Percentiles rank a stretch among this genome's conserved stretches.
Evolutionary conservation across 2,797 vertebrate genomes (phyloP).

Genomic region (Gobio occitaniae): DNA sequence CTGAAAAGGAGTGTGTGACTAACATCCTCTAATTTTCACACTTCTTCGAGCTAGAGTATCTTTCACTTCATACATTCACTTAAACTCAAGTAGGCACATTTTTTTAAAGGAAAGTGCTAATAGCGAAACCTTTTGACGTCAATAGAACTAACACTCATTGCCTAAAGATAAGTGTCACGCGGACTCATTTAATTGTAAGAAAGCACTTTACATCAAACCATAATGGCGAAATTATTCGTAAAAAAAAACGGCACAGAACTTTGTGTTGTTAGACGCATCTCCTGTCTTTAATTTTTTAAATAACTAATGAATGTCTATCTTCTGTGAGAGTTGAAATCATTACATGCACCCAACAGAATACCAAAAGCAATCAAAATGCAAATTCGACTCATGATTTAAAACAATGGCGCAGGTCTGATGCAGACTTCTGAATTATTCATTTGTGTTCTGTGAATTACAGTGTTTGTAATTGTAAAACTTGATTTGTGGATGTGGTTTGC

Average conservation of each 20-base stretch:
- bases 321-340: conserved; percentile 19
- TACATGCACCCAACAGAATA: conserved; percentile 15
- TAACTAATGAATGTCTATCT: conserved; percentile 13
- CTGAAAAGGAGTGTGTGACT: neutral
- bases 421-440: conserved; percentile 35
- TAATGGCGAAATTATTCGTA: neutral
- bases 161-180: neutral
- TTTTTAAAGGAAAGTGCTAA: neutral
- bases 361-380: conserved; percentile 38
- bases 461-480: conserved; percentile 14
- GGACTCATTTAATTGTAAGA: conserved; percentile 10
- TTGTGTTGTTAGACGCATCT: neutral
- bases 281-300: neutral
- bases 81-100: neutral
- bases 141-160: neutral
- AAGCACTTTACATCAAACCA: conserved; percentile 6
- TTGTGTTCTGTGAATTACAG: conserved; percentile 1
- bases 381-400: conserved; percentile 22
- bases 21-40: neutral
- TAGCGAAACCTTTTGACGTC: neutral
- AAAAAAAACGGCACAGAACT: neutral
- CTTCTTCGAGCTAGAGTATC: neutral
- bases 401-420: neutral
- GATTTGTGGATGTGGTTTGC: conserved; percentile 24
- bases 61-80: neutral